A percentile compares a stretch with the other conserved stretches of the same genome.
Evolutionary conservation across 2,888 invertebrate species (phyloP).

Genomic region (Pollenia griseotomentosa): DNA sequence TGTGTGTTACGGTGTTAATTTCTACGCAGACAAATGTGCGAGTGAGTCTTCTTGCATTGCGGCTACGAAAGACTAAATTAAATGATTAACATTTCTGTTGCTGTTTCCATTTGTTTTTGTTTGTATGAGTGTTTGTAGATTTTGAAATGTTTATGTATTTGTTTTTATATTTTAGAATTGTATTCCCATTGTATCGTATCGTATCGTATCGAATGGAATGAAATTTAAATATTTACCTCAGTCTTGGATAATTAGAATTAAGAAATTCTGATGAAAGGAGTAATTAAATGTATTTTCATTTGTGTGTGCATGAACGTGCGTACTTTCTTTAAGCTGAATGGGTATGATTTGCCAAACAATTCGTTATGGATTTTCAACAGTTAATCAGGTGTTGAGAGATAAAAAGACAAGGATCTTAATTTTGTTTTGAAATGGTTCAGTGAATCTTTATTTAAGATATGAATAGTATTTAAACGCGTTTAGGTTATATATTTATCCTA

Average conservation of each 20-base stretch:
- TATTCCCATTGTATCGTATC: slow-evolving; percentile 26
- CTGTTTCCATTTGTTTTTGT: slow-evolving; percentile 14
- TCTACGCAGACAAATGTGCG: slow-evolving; percentile 49
- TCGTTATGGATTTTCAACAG: slow-evolving; percentile 68
- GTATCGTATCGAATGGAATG: slow-evolving; percentile 29
- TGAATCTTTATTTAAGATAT: background rate
- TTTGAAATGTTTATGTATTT: slow-evolving; percentile 19
- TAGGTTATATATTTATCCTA: background rate
- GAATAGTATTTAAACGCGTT: background rate
- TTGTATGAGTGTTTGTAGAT: slow-evolving; percentile 12
- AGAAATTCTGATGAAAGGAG: slow-evolving; percentile 58
- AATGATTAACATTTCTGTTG: slow-evolving; percentile 70
- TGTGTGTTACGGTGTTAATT: slow-evolving; percentile 76
- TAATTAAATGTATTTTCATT: slow-evolving; percentile 49
- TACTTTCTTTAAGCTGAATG: slow-evolving; percentile 25
- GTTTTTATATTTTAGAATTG: slow-evolving; percentile 5
- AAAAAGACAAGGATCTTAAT: slow-evolving; percentile 20
- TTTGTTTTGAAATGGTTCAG: slow-evolving; percentile 13
- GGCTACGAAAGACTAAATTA: slow-evolving; percentile 75
- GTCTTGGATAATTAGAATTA: slow-evolving; percentile 48
- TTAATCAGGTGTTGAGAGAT: slow-evolving; percentile 66
- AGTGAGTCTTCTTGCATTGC: slow-evolving; percentile 67
- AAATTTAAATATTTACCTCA: slow-evolving; percentile 63
- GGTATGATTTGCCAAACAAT: slow-evolving; percentile 59
- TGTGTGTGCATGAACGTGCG: slow-evolving; percentile 1